Conservation (phyloP, 1,140 invertebrate species). For the Ganaspis sp. region DNA sequence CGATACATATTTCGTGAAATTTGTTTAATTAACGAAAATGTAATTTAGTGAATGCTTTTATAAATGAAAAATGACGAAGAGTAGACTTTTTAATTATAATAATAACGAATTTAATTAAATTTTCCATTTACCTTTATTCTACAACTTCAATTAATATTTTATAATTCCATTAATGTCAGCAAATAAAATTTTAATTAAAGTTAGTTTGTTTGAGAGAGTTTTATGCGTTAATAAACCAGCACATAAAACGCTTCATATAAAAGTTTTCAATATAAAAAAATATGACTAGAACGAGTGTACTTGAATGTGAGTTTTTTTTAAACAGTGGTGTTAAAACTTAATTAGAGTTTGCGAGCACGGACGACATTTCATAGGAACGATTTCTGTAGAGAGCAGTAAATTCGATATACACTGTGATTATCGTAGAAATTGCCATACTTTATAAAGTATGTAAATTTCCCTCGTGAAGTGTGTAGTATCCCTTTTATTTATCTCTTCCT, state of each 20-base stretch:
- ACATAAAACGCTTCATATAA: conserved; percentile 25
- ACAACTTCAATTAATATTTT: conserved; percentile 13
- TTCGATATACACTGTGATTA: conserved; percentile 27
- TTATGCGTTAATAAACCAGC: conserved; percentile 12
- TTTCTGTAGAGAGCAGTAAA: conserved; percentile 22
- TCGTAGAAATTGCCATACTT: conserved; percentile 23
- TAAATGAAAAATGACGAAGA: conserved; percentile 5
- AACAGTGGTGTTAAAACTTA: conserved; percentile 23
- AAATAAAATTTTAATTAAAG: conserved; percentile 28
- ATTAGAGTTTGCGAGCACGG: conserved; percentile 28
- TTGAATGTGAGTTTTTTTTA: conserved; percentile 28
- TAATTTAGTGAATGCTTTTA: conserved; percentile 4
- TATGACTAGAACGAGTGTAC: conserved; percentile 19
- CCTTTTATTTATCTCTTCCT: conserved; percentile 18
- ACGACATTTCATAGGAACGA: conserved; percentile 26
- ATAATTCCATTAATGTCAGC: conserved; percentile 24
- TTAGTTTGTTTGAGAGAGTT: conserved; percentile 9
- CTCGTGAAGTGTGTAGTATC: background rate
- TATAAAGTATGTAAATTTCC: conserved; percentile 30
- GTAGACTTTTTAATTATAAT: conserved; percentile 13
- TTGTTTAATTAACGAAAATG: background rate
- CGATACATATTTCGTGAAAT: background rate
- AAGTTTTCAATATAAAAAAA: conserved; percentile 30
- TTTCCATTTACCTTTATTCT: conserved; percentile 10
- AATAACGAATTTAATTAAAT: background rate